These are phyloP conservation scores for Pseudomyrmex flavicornis DNA, from an alignment of 1,140 invertebrate species.

Conservation along the genomic window DNA sequence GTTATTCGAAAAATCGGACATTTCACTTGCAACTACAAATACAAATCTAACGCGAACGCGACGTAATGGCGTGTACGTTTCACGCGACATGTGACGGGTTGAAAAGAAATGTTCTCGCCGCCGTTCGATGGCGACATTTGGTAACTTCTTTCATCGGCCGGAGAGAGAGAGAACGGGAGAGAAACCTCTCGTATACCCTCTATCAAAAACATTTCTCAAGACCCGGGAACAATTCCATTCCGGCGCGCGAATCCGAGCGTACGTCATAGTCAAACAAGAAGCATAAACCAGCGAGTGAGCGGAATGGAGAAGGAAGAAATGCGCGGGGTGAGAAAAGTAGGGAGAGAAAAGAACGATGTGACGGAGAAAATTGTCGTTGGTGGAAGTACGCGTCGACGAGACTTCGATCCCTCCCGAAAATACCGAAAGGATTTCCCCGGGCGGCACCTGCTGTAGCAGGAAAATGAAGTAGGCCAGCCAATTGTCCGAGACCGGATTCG, in stretches of 20 bases:
- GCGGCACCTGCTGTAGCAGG: constrained; percentile 22
- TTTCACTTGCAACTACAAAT: not conserved
- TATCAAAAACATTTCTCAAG: constrained; percentile 56
- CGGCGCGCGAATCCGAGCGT: constrained; percentile 44
- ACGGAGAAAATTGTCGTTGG: constrained; percentile 40
- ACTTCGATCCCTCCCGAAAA: constrained; percentile 43
- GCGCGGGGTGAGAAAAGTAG: not conserved
- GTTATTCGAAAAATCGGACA: not conserved
- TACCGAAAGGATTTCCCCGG: constrained; percentile 43
- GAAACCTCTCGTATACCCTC: constrained; percentile 5
- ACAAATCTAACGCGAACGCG: constrained; percentile 18
- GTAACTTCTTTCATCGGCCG: constrained; percentile 55
- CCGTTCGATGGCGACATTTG: constrained; percentile 46
- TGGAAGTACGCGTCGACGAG: constrained; percentile 36
- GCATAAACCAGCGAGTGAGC: constrained; percentile 45
- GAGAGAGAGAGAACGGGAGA: not conserved
- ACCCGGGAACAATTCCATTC: constrained; percentile 52
- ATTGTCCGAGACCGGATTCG: constrained; percentile 33
- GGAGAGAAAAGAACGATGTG: constrained; percentile 15
- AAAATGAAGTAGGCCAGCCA: constrained; percentile 60
- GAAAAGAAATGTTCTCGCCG: constrained; percentile 33
- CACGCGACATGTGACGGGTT: constrained; percentile 37
- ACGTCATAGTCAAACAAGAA: constrained; percentile 60
- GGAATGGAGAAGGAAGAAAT: constrained; percentile 19
- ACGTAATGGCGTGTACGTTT: constrained; percentile 33